Evolutionary conservation across 2,797 vertebrate species (phyloP), one percentile per base, ranked within the genome.

Genomic region (Pristis pectinata): DNA sequence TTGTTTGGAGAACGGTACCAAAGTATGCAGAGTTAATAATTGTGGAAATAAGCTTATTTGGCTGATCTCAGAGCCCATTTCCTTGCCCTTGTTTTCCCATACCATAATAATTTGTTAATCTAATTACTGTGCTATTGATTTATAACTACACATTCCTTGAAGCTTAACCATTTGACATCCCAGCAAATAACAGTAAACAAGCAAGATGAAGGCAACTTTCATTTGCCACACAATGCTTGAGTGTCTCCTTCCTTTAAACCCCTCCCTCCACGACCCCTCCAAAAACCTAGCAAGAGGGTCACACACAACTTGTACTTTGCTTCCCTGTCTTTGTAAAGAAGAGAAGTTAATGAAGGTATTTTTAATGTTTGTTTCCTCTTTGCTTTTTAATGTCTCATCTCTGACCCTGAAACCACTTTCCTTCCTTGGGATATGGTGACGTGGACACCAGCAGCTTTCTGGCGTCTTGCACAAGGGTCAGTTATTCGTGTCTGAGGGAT

Each of bases 61-160:
- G 24, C 72, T 94, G 72, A 49, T 94, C 72, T 76, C 41, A 22
- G 24, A 34, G 44, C 34, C 34, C 24, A 61, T 72, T 49, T 41
- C 24, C 27, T 74, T 72, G 24, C 24, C 44, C 83, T 56, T n/a
- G 30, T 19, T 74, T 67, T 30, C 41, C 70, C 49, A 70, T 72
- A 76, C 27, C 70, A 76, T 30, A 87, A 87, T n/a, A 72, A 94
- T 93, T 93, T 93, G 64, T 93, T 93, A 53, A 93, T 53, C 70
- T 74, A 53, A 44, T 94, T 76, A 94, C 70, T 76, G 70, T 44
- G 22, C 13, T 7, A 9, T 93, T 53, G 27, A 44, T 93, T 41
- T 70, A 67, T 70, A 93, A 44, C 91, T 44, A 24, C 9, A 3
- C 67, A 74, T 30, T 74, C 41, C 49, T 94, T 30, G 53, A 76